Evolutionary conservation across 2,888 invertebrate genomes (phyloP), one percentile per base, ranked within the genome.

Genomic region (Tuta absoluta): DNA sequence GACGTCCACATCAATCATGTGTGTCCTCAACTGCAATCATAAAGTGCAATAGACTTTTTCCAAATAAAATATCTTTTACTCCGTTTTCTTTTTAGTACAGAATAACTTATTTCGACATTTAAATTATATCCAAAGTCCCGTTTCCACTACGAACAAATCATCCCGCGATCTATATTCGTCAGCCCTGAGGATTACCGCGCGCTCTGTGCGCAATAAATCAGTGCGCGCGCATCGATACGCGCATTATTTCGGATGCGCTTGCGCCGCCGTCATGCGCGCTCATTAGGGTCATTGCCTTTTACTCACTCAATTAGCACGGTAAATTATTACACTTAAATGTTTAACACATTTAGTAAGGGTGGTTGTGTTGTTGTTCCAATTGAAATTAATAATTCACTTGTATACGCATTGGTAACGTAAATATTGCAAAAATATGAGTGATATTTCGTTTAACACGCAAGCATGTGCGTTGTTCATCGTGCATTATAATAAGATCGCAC

Each of bases 241-340:
- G 82, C 88, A 91, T 90, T 91, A 91, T 91, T 91, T 90, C 89
- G 89, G 89, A 90, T 89, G 82, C 86, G 85, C 84, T 89, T 89
- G 82, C 87, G 85, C 84, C 90, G 33, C 33, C 33, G 33, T 33
- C 33, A 8, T 33, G 82, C 87, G 85, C 84, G 82, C 90, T 89
- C 90, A 89, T 90, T 90, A 89, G 87, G 91, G 91, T 91, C 91
- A 87, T 91, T 90, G 91, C 77, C 90, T 88, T 87, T 85, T 84
- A 83, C 89, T 86, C 89, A 89, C 87, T 90, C 89, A 87, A 86
- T 87, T 87, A 85, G 76, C 74, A 66, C 76, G 59, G 72, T 86
- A 81, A 87, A 56, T 56, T 56, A 88, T 82, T 81, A 85, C 75
- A 78, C 76, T 76, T 80, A 81, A 73, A 79, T 84, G 83, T 85